Percentiles rank a stretch among this genome's conserved stretches.
Evolutionary conservation across 2,888 invertebrate species (phyloP).

Genomic region (Cepaea hortensis): DNA sequence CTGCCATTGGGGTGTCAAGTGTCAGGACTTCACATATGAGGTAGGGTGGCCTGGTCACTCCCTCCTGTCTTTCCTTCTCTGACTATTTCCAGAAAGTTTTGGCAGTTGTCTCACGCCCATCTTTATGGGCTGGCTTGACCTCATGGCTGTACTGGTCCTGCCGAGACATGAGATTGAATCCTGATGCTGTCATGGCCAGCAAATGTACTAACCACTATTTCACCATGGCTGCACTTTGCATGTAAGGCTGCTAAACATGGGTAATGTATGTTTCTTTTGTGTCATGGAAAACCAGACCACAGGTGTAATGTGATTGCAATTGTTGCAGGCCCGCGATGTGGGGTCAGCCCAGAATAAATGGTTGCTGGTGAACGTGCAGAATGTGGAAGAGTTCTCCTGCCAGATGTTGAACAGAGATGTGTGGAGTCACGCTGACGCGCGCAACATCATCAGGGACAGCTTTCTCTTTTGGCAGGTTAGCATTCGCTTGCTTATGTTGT

Average conservation of each 20-base stretch:
- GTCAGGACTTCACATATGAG: no score
- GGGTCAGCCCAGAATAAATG: conserved; percentile 80
- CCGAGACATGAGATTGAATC: no score
- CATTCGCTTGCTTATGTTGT: neutral
- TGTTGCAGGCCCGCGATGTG: conserved; percentile 79
- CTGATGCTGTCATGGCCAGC: no score
- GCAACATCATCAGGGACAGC: conserved; percentile 81
- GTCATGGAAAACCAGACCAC: no score
- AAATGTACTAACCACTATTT: no score
- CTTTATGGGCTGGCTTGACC: neutral
- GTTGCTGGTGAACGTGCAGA: conserved; percentile 85
- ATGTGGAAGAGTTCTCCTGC: conserved; percentile 83
- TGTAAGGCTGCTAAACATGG: no score
- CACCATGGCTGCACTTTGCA: no score
- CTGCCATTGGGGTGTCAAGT: no score
- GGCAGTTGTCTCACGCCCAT: neutral
- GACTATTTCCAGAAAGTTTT: no score
- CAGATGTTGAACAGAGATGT: conserved; percentile 84
- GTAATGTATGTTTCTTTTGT: no score
- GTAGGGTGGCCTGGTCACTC: neutral
- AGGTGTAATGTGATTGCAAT: neutral
- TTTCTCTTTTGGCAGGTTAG: conserved; percentile 83
- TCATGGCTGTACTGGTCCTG: no score
- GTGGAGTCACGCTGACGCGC: conserved; percentile 82
- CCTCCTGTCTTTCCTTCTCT: neutral